Evolutionary conservation across 2,113 vertebrate species (phyloP), one percentile per base, ranked within the genome.

Genomic region (Azemiops feae): DNA sequence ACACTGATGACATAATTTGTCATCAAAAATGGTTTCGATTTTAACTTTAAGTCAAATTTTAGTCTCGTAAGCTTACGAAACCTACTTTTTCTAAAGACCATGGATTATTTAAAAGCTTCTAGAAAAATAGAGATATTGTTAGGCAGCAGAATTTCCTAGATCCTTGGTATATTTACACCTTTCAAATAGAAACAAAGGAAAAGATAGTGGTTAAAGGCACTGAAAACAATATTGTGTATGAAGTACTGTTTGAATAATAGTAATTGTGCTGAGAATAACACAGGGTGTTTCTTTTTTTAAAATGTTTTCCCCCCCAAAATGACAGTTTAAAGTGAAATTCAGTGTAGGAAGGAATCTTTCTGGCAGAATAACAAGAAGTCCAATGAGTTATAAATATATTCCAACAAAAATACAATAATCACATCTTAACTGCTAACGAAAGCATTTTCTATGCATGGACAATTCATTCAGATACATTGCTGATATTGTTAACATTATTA

Each of bases 381-480:
- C 74, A 91, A 47, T 5, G 45, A 69, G 86, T 50, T 92, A 25
- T 27, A 89, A 90, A 94, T 30, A 89, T 1, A 91, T 1, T 91
- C 52, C 54, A 95, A 90, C 1, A 87, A 94, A 95, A 94, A 92
- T 87, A 92, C 1, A 3, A 0, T 96, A 95, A 95, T 95, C 54
- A 25, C 3, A 93, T 92, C 47, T 93, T 94, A 89, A 92, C 54
- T 69, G 4, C 95, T 97, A 94, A 52, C 69, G 53, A 94, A 94
- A 87, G 58, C 88, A 90, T 95, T 97, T 97, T 95, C 93, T 22
- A 2, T 45, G 93, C 4, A 43, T 34, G 88, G 93, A 91, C 91
- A 95, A 94, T 50, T 93, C 64, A 94, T 52, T 94, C 60, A 86
- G 1, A 86, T 94, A 30, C 54, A 34, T 92, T 8, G 57, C 12